These are phyloP conservation scores for Lerista edwardsae DNA, from an alignment of 2,797 vertebrate species.

Conservation along the genomic window DNA sequence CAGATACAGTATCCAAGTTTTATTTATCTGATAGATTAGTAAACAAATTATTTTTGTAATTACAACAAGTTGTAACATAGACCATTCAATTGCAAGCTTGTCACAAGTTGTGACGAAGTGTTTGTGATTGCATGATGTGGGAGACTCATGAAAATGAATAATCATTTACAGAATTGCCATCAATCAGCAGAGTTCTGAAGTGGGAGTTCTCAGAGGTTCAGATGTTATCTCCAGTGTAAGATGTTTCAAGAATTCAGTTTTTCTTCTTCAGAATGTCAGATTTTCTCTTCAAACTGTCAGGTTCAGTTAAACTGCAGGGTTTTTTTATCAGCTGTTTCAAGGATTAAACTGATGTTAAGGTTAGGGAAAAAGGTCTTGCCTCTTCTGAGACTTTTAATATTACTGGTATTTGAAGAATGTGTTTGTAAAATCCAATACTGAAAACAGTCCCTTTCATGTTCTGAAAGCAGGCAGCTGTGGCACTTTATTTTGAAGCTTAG, in stretches of 20 bases:
- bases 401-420: conserved; percentile 37
- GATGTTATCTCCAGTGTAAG: not conserved
- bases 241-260: not conserved
- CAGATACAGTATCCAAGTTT: not conserved
- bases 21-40: not conserved
- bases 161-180: not conserved
- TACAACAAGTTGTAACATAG: not conserved
- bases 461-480: conserved; percentile 34
- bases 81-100: not conserved
- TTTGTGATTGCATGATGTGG: not conserved
- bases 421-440: conserved; percentile 29
- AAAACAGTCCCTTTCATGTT: conserved; percentile 33
- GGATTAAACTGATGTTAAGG: conserved; percentile 42
- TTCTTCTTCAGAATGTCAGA: not conserved
- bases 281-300: conserved; percentile 12
- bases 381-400: conserved; percentile 23
- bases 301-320: conserved; percentile 11
- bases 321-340: conserved; percentile 2
- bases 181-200: not conserved
- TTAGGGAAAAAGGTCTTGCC: conserved; percentile 13
- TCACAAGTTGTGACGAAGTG: not conserved
- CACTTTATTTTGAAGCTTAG: conserved; percentile 45
- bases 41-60: not conserved
- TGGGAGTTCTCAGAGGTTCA: not conserved
- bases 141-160: conserved; percentile 7